Evolutionary conservation across 2,113 vertebrate genomes (phyloP), one percentile per base, ranked within the genome.

Genomic region (Vulpes vulpes): DNA sequence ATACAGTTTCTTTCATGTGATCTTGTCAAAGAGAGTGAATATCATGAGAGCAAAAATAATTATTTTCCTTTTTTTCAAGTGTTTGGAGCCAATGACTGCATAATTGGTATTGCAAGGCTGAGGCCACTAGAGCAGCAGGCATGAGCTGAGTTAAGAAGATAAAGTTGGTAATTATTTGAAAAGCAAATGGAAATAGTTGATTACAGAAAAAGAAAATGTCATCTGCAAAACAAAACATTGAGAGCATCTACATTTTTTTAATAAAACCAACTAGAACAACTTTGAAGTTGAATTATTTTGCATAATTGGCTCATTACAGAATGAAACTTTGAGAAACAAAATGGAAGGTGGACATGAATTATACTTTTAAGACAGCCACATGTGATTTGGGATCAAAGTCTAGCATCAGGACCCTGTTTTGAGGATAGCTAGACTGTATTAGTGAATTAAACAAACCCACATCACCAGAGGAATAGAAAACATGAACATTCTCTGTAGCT

Each of bases 211-310:
- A 96, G 49, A 95, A 93, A 83, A 89, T 65, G 17, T 60, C 87
- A 92, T 87, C 57, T 59, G 23, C 2, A 49, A 94, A 95, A 80
- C 76, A 59, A 95, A 94, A 80, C 81, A 38, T 91, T 87, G 80
- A 88, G 57, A 74, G 16, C 19, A 55, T 95, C 49, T 60, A 30
- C 22, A 53, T 69, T 57, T 95, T 62, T 95, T 87, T 85, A 9
- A 94, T 93, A 80, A 92, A 97, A 95, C 43, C 38, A 88, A 67
- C 32, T 87, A 64, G 51, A 74, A 87, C 23, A 87, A 87, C 64
- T 96, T 97, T 85, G 86, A 96, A 74, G 55, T 89, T 78, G 91
- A 62, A 67, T 95, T 57, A 92, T 51, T 97, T 88, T 95, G 73
- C 65, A 64, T 89, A 96, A 89, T 73, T 93, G 57, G 23, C 60